Evolutionary conservation across 2,113 vertebrate genomes (phyloP), one percentile per base, ranked within the genome.

Genomic region (Malaclemys terrapin): DNA sequence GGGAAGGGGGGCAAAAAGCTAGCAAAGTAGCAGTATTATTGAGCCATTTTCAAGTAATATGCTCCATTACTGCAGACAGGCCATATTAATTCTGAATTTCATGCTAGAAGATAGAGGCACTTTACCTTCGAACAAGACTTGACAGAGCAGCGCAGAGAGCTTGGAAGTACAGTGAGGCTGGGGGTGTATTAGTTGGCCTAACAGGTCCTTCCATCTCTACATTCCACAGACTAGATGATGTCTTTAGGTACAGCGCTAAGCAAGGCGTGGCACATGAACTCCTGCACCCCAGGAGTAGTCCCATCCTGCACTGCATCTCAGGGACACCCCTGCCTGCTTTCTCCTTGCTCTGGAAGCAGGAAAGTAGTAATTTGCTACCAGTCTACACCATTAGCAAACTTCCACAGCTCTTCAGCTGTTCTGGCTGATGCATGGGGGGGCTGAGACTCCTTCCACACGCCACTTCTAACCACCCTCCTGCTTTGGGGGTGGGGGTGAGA

Each of bases 61-160:
- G 8, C 25, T 49, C 85, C 50, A 76, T 90, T 87, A 80, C 82
- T 25, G 62, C 79, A 78, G 82, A 69, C 24, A 93, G 87, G 38
- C 47, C 42, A 25, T 25, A 80, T 80, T 56, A 14, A 42, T 80
- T 69, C 10, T 31, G 57, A 80, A 50, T 93, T 83, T 88, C 20
- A 20, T 1, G 17, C 0, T 13, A 52, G 47, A n/a, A 88, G 57
- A 65, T 42, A 65, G 4, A 0, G 0, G 22, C 10, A 62, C 69
- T 80, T 47, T 31, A 25, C 2, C 80, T 53, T 80, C n/a, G 13
- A 20, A 0, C 2, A 42, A 54, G 75, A 42, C 53, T 50, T 72
- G 65, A 72, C 65, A 38, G 8, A 65, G 82, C 80, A 62, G 20
- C 3, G 42, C 4, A 20, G n/a, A 19, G 81, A 8, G 10, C 16